Evolutionary conservation across 2,797 vertebrate species (phyloP), one percentile per base, ranked within the genome.

Genomic region (Cygnus olor): DNA sequence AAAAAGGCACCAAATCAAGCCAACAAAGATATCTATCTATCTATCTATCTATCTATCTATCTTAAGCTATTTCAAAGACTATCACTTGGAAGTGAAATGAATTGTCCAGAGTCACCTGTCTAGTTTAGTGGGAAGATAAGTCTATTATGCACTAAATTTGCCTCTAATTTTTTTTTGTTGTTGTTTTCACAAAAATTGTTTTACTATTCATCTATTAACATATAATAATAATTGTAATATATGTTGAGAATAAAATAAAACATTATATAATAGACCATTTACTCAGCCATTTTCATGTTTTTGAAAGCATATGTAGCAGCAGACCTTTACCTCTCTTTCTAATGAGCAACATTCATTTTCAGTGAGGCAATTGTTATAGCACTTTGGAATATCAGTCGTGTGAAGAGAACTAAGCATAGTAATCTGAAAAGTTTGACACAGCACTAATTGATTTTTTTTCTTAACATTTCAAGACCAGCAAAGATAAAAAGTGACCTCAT

Each of bases 401-500:
- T 2, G 27, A 96, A 91, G 49, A 64, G 38, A 85, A 76, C 11
- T 60, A 8, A 76, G 14, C n/a, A 54, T 38, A 53, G 77, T 80
- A 85, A 27, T 69, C 85, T 83, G 44, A 61, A 63, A 95, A 96
- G 5, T 25, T 65, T n/a, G 42, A 72, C 65, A 36, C 10, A 61
- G 8, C 11, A 14, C 66, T 34, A 80, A 84, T 58, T 51, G 21
- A 88, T 69, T 93, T 88, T 89, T 91, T 10, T 60, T 61, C 45
- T 83, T 88, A 88, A 77, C 18, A 53, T 94, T 94, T 91, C 79
- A 90, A 82, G 44, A 69, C 34, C 49, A 82, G 64, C 4, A 36
- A 80, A 80, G 30, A 92, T 84, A 94, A 93, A 85, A 64, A 7
- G 22, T 84, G 88, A 58, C 9, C 21, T 54, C 78, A 72, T 58